Evolutionary conservation across 2,888 invertebrate genomes (phyloP).

Genomic region (Himalopsyche anomala): DNA sequence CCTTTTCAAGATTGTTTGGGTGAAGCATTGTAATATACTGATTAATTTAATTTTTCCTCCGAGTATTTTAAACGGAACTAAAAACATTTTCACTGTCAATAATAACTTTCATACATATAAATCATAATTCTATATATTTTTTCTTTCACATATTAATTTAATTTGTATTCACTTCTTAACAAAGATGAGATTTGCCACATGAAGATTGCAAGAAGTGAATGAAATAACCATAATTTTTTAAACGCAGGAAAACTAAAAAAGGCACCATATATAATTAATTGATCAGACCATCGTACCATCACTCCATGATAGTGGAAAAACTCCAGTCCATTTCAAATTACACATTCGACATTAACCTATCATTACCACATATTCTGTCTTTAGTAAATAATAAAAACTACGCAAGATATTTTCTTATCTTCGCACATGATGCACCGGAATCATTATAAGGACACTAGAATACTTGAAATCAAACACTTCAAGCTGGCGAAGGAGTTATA

Average conservation of each 20-base stretch:
- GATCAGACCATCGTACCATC: slow-evolving; percentile 22
- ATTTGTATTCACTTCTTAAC: no score
- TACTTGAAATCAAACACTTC: slow-evolving; percentile 20
- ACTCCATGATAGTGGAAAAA: not conserved
- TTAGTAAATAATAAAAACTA: slow-evolving; percentile 13
- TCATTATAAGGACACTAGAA: slow-evolving; percentile 34
- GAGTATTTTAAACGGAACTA: no score
- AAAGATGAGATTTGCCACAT: no score
- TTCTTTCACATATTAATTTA: no score
- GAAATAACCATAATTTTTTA: no score
- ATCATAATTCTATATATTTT: no score
- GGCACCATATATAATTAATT: slow-evolving; percentile 31
- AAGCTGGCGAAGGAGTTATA: slow-evolving; percentile 76
- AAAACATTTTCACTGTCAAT: no score
- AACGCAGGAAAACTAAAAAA: slow-evolving; percentile 26
- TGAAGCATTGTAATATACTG: no score
- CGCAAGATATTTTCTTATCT: not conserved
- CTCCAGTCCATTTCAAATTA: slow-evolving; percentile 34
- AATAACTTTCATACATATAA: no score
- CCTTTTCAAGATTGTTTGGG: no score
- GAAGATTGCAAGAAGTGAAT: no score
- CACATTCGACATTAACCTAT: slow-evolving; percentile 4
- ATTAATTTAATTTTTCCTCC: no score
- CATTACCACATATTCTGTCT: slow-evolving; percentile 1
- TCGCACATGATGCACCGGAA: slow-evolving; percentile 21